Conservation (phyloP, 2,113 vertebrate species). For the Synchiropus splendidus region DNA sequence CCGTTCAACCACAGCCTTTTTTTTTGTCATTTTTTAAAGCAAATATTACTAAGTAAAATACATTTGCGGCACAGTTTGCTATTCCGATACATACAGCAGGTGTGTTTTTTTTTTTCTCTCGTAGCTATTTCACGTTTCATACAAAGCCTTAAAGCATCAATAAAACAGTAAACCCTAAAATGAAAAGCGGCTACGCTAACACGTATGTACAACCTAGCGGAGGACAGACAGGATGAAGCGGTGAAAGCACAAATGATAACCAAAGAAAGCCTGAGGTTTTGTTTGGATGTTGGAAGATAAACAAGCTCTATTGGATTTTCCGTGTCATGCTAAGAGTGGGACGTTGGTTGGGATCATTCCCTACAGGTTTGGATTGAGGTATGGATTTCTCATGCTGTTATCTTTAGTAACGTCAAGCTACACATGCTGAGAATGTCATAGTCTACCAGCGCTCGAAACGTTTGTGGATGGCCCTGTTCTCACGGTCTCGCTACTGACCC, state of each 20-base stretch:
- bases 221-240: no score
- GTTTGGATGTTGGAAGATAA: no score
- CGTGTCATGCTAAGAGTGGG: conserved; percentile 97
- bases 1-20: conserved; percentile 68
- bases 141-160: conserved; percentile 91
- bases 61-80: conserved; percentile 88
- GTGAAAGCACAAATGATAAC: no score
- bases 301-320: no score
- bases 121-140: conserved; percentile 87
- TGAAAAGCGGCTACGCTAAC: no score
- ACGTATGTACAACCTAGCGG: no score
- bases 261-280: no score
- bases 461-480: conserved; percentile 69
- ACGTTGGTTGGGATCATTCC: conserved; percentile 85
- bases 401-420: conserved; percentile 93
- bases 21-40: conserved; percentile 64
- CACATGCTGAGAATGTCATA: conserved; percentile 92
- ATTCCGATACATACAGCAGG: conserved; percentile 95
- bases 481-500: conserved; percentile 72
- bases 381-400: conserved; percentile 94
- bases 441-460: conserved; percentile 80
- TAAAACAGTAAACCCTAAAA: no score
- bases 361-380: conserved; percentile 94
- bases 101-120: no score
- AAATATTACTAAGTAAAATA: conserved; percentile 87